Percentiles rank a stretch among this genome's conserved stretches.
These are phyloP conservation scores for Falco concolor DNA, from an alignment of 2,797 vertebrate species.

Conservation along the genomic window DNA sequence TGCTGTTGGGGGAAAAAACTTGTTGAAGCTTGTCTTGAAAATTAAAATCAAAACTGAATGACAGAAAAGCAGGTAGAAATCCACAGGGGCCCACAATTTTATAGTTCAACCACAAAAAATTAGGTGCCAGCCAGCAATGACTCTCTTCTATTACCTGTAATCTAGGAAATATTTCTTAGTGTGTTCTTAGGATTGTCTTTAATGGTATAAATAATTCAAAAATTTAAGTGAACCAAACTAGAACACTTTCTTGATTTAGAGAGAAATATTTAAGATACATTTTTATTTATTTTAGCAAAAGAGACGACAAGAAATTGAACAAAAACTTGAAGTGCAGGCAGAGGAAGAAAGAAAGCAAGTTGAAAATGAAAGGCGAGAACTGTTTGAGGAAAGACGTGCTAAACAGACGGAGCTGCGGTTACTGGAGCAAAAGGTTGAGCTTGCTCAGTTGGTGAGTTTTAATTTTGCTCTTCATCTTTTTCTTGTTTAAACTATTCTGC, in stretches of 20 bases:
- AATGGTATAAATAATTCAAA: not conserved
- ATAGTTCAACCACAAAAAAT: not conserved
- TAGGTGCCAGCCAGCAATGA: not conserved
- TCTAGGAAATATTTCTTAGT: not conserved
- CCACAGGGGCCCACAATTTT: not conserved
- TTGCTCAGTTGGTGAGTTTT: conserved; percentile 90
- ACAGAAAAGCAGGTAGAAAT: not conserved
- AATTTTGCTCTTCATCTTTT: not conserved
- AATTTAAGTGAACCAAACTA: not conserved
- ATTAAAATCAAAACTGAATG: not conserved
- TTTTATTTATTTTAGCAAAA: conserved; percentile 81
- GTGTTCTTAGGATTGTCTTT: not conserved
- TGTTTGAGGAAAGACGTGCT: conserved; percentile 95
- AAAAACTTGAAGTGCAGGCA: conserved; percentile 97
- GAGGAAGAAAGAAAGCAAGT: conserved; percentile 94
- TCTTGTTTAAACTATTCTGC: not conserved
- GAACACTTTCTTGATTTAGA: not conserved
- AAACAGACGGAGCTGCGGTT: conserved; percentile 96
- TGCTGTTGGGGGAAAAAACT: rapidly evolving
- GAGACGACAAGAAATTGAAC: conserved; percentile 93
- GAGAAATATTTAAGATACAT: not conserved
- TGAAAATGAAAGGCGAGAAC: conserved; percentile 91
- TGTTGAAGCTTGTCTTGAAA: not conserved
- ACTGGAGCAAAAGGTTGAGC: conserved; percentile 96
- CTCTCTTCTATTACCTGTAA: not conserved